Base-by-base conservation (phyloP, 1,140 invertebrate genomes). In the Drosophila prosaltans region DNA sequence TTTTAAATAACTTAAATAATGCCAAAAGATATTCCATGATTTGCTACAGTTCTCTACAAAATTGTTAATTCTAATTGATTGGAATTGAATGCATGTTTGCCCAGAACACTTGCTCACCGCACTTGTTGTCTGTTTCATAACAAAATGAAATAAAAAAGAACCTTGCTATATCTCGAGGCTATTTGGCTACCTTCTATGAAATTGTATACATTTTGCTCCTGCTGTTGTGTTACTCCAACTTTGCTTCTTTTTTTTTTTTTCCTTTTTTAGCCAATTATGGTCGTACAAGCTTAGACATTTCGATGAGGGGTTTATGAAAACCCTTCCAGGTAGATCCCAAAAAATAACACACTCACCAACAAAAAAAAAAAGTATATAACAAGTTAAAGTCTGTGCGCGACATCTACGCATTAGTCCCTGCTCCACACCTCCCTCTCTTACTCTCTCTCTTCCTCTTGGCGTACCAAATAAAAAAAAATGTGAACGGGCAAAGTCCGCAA, bases 401-500 rank as follows among this genome's bases (percentile, higher is more conserved):
- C 55, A 58, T 58, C 55, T 58, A 32, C 55, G 55, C 30, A 58
- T 58, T 58, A 58, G 55, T 36, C 30, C 55, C 10, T 26, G n/a
- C 8, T n/a, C 30, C 16, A 3, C 55, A 8, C n/a, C 6, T 3
- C 30, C 4, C n/a, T 4, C 28, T 3, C 30, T 8, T 36, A 0
- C 55, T 3, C 10, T 21, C n/a, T n/a, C 11, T 2, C 43, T 21
- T 4, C n/a, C 32, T 36, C 32, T 36, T 2, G 21, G 21, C n/a
- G 10, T 9, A 2, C 45, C 45, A 8, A 51, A 51, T 26, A 51
- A 26, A 51, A 24, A 26, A 36, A 16, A 16, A 0, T 16, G 24
- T 21, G 24, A 39, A 54, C 54, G 58, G 73, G 73, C 51, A 69
- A 76, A 76, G 74, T 60, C 43, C 59, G 74, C 74, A 59, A 64